Base-by-base conservation (phyloP, 2,797 vertebrate species). In the Hypotaenidia okinawae region DNA sequence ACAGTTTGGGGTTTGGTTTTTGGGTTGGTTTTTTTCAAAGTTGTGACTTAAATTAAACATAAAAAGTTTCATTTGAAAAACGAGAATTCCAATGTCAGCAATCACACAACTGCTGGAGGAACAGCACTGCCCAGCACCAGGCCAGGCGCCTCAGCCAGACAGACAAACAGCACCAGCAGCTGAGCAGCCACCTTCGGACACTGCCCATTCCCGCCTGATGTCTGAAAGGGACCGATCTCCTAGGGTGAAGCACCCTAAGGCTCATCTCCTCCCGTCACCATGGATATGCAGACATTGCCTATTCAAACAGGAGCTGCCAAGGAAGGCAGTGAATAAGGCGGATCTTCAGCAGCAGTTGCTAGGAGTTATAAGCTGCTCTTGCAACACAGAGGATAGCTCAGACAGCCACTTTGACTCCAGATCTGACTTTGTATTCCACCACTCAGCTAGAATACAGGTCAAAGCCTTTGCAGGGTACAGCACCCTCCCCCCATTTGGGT, bases 61-160 rank as follows among this genome's bases (percentile, higher is more conserved):
- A 58, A 2, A 35, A 3, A 73, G 22, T 45, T 90, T 75, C 58
- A 51, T 83, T 61, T 83, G 51, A 64, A 89, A 89, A 87, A 84
- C 51, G 21, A 77, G 30, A 83, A 89, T 58, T 74, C 37, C 0
- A 0, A 66, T 68, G 43, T 57, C 72, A 54, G 59, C 0, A 0
- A 67, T 25, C 61, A 57, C 11, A 13, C 7, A 57, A n/a, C 28
- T 64, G 43, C 72, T 64, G 28, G 47, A 90, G 33, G 41, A 95
- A 63, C 3, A 61, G 72, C 1, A 3, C 59, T 55, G 62, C 55
- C 55, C 59, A 54, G 69, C 47, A 57, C 6, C 52, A n/a, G 59
- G 51, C 51, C 52, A 33, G 32, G 22, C 3, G 0, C 23, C 45
- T 59, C 11, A 3, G 22, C 35, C 61, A 54, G 43, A 49, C 57